Evolutionary conservation across 2,113 vertebrate species (phyloP).

Genomic region (Cyanoramphus novaezelandiae): DNA sequence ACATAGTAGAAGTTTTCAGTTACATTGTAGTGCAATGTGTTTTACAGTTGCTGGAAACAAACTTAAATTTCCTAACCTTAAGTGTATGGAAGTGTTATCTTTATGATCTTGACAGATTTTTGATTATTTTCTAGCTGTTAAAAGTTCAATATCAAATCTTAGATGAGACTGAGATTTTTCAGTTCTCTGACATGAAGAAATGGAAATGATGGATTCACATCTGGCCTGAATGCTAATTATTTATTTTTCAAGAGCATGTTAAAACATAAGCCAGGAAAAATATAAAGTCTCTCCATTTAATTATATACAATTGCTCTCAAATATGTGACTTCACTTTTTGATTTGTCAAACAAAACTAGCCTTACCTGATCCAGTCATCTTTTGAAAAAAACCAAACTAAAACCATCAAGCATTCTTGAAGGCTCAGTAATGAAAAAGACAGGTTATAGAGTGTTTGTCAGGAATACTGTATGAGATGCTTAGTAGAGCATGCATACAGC

Average conservation of each 20-base stretch:
- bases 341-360: not conserved
- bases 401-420: not conserved
- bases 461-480: slow-evolving; percentile 6
- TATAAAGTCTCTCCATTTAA: not conserved
- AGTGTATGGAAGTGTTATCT: not conserved
- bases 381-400: not conserved
- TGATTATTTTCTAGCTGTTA: not conserved
- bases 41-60: not conserved
- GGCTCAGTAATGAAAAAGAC: not conserved
- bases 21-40: not conserved
- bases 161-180: not conserved
- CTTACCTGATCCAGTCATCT: not conserved
- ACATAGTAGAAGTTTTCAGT: not conserved
- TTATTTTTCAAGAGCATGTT: not conserved
- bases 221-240: not conserved
- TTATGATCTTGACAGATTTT: not conserved
- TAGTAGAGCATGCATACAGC: slow-evolving; percentile 11
- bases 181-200: not conserved
- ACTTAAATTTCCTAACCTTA: not conserved
- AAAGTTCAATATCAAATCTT: not conserved
- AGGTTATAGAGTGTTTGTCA: not conserved
- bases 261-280: not conserved
- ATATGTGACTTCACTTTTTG: not conserved
- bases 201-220: not conserved
- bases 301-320: not conserved